A percentile compares a stretch with the other conserved stretches of the same genome.
Conservation (phyloP, 30 jellyfish, hydroid and myxozoan species). For the Cassiopea xamachana region DNA sequence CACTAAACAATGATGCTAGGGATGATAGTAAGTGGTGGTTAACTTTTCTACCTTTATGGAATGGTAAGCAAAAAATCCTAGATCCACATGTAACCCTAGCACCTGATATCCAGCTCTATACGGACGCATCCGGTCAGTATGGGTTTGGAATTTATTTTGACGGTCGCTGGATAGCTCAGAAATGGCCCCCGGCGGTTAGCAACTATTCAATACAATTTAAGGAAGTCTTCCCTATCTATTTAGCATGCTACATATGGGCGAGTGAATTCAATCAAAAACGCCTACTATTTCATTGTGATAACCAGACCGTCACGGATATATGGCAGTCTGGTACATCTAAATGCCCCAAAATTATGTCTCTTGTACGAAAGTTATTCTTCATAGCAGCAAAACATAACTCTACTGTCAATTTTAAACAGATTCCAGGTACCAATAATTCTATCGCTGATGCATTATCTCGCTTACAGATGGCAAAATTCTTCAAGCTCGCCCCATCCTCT, state of each 20-base stretch:
- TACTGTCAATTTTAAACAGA: not conserved
- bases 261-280: not conserved
- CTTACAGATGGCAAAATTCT: not conserved
- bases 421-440: not conserved
- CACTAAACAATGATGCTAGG: not conserved
- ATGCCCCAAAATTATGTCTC: not conserved
- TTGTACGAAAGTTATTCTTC: not conserved
- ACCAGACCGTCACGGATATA: not conserved
- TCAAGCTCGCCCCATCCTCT: not conserved
- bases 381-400: not conserved
- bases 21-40: constrained; percentile 28
- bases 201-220: not conserved
- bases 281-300: constrained; percentile 31
- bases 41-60: constrained; percentile 14
- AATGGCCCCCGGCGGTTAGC: not conserved
- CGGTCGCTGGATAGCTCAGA: constrained; percentile 9
- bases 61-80: constrained; percentile 12
- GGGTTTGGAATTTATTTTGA: constrained; percentile 16
- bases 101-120: not conserved
- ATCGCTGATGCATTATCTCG: constrained; percentile 18
- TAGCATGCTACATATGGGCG: constrained; percentile 25
- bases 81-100: not conserved
- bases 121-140: constrained; percentile 36
- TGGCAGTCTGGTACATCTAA: not conserved
- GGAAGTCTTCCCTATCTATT: constrained; percentile 27